Evolutionary conservation across 2,888 invertebrate species (phyloP).

Genomic region (Tipula lateralis): DNA sequence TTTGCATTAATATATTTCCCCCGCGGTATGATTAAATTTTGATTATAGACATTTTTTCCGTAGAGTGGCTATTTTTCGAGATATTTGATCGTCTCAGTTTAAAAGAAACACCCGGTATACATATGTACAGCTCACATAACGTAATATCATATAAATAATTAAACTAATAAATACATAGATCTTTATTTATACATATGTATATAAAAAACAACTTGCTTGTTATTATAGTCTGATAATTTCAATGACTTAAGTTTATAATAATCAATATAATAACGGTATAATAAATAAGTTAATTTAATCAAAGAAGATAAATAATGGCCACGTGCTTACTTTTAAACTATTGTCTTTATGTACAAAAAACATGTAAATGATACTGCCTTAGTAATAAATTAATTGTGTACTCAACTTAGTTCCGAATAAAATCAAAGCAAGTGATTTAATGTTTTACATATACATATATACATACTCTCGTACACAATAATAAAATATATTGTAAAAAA

Average conservation of each 20-base stretch:
- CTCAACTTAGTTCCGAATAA: not conserved
- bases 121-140: not conserved
- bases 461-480: not conserved
- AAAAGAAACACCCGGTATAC: not conserved
- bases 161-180: not conserved
- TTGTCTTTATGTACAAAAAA: not conserved
- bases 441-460: not conserved
- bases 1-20: no score
- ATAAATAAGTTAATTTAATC: not conserved
- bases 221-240: not conserved
- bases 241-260: not conserved
- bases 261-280: not conserved
- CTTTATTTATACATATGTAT: not conserved
- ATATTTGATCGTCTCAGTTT: no score
- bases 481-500: not conserved
- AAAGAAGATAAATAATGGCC: not conserved
- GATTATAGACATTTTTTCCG: no score
- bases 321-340: not conserved
- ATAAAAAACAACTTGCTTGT: not conserved
- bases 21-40: no score
- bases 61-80: no score
- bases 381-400: not conserved
- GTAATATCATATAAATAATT: not conserved
- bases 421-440: slow-evolving; percentile 5
- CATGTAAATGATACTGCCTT: not conserved